These are phyloP conservation scores for Percopsis omiscomaycus DNA, from an alignment of 2,797 vertebrate species.

Conservation along the genomic window DNA sequence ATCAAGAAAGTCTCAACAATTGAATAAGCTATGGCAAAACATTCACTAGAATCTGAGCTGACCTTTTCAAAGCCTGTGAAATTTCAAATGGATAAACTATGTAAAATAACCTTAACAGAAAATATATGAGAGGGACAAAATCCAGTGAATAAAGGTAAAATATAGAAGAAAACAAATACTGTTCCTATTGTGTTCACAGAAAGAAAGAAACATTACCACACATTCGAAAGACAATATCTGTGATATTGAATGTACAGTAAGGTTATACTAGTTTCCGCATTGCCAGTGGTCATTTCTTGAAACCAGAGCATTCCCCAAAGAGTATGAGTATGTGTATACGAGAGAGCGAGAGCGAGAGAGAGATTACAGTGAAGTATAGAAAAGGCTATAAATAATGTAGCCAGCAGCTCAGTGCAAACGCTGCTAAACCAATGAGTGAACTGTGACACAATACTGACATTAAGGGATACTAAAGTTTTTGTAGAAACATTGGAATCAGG, in stretches of 20 bases:
- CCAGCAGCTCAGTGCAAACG: conserved; percentile 44
- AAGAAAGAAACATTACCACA: not conserved
- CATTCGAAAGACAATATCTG: not conserved
- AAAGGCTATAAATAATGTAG: conserved; percentile 63
- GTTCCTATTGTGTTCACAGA: no score
- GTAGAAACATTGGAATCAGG: not conserved
- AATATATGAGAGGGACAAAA: no score
- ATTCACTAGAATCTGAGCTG: not conserved
- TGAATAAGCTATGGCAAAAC: conserved; percentile 19
- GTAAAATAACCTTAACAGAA: not conserved
- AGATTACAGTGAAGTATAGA: conserved; percentile 71
- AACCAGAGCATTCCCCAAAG: conserved; percentile 35
- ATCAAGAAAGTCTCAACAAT: conserved; percentile 23
- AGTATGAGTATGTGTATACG: conserved; percentile 12
- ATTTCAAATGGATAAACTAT: not conserved
- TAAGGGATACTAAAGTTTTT: conserved; percentile 10
- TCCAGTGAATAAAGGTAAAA: no score
- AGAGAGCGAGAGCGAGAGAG: conserved; percentile 21
- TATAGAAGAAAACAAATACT: no score
- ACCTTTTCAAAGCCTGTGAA: not conserved
- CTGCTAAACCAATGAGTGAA: conserved; percentile 32
- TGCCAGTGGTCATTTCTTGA: conserved; percentile 33
- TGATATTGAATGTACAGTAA: conserved; percentile 12
- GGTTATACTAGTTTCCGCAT: conserved; percentile 35
- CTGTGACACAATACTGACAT: conserved; percentile 21